Percentiles rank a stretch among this genome's conserved stretches.
phyloP scores from a whole-genome alignment of 2,888 invertebrate genomes.

The Rotaria socialis region DNA sequence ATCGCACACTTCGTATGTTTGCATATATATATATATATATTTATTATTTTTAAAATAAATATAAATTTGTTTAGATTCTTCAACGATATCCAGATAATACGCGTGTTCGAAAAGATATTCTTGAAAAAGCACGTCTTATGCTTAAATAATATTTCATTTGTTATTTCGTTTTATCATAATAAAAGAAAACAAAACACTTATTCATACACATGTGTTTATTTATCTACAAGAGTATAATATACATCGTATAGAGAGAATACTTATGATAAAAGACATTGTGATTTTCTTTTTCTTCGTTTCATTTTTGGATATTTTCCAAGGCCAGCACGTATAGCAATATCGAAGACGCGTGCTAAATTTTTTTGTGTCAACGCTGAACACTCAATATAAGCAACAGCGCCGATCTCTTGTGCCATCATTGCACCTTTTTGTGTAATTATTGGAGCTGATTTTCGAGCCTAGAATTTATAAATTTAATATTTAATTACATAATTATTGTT shows the following conservation, averaged over 20 bases:
- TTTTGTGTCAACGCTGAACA: slow-evolving; percentile 96
- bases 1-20: slow-evolving; percentile 69
- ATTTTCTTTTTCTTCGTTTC: neutral
- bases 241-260: neutral
- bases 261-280: neutral
- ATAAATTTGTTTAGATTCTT: slow-evolving; percentile 33
- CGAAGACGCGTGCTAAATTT: slow-evolving; percentile 95
- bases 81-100: slow-evolving; percentile 46
- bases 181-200: neutral
- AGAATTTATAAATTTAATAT: neutral
- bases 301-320: slow-evolving; percentile 62
- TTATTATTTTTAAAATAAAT: neutral
- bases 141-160: slow-evolving; percentile 17
- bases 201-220: neutral
- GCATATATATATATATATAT: neutral
- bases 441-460: slow-evolving; percentile 31
- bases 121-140: slow-evolving; percentile 44
- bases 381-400: slow-evolving; percentile 70
- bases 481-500: too few relatives aligned
- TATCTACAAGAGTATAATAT: neutral
- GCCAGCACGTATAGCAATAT: slow-evolving; percentile 91
- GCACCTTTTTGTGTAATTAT: slow-evolving; percentile 44
- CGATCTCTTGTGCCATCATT: slow-evolving; percentile 45
- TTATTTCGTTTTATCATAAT: neutral
- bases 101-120: slow-evolving; percentile 44